These are phyloP conservation scores for Scaptomyza tumidula DNA, from an alignment of 2,888 invertebrate species.

Conservation along the genomic window DNA sequence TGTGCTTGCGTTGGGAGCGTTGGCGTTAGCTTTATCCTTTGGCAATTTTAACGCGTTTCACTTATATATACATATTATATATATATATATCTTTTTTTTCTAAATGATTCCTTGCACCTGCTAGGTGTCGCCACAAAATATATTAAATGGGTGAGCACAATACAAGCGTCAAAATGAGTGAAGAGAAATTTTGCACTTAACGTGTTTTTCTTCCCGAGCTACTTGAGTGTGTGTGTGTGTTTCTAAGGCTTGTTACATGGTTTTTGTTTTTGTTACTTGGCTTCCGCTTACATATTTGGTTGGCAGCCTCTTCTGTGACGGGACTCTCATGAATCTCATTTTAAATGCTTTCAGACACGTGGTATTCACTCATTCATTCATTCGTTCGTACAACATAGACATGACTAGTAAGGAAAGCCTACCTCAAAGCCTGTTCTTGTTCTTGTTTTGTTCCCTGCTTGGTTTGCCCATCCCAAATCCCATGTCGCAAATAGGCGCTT, in stretches of 20 bases:
- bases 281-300: constrained; percentile 52
- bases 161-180: constrained; percentile 73
- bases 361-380: constrained; percentile 46
- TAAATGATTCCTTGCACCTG: constrained; percentile 67
- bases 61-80: constrained; percentile 8
- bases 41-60: constrained; percentile 36
- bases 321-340: constrained; percentile 61
- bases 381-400: constrained; percentile 44
- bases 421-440: constrained; percentile 26
- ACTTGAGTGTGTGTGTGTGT: constrained; percentile 53
- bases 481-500: constrained; percentile 47
- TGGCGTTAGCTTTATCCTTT: constrained; percentile 47
- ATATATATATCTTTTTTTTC: constrained; percentile 16
- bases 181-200: constrained; percentile 80
- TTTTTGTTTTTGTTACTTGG: constrained; percentile 23
- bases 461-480: constrained; percentile 50
- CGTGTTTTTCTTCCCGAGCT: constrained; percentile 42
- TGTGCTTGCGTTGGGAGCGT: constrained; percentile 16
- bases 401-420: constrained; percentile 33
- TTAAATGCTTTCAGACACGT: constrained; percentile 54
- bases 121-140: constrained; percentile 39
- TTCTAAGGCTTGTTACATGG: constrained; percentile 51
- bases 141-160: constrained; percentile 43
- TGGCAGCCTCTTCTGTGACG: constrained; percentile 64
- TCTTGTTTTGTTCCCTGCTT: too few relatives aligned